Evolutionary conservation across 2,888 invertebrate species (phyloP), one percentile per base, ranked within the genome.

Genomic region (Ditylenchus weischeri): DNA sequence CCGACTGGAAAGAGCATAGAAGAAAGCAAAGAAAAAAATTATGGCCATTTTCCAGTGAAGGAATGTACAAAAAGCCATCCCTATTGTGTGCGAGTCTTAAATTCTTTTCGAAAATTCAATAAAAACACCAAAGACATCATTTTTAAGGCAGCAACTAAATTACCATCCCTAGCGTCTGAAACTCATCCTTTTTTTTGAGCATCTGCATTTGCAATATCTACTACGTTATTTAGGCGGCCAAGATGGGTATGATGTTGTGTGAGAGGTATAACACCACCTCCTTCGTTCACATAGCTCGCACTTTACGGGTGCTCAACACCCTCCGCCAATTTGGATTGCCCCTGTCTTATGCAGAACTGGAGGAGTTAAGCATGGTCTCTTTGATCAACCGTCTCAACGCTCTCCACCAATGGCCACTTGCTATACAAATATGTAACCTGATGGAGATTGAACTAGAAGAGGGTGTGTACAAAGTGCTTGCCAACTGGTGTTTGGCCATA

Each of bases 331-430:
- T 71, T 36, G 74, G 74, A n/a, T 54, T 74, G 21, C 75, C 74
- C 18, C 21, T 74, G n/a, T 69, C 72, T 21, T 75, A 64, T 51
- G 58, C 64, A 10, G 69, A 74, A 63, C 18, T 74, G 11, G 62
- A 76, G 7, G 69, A 68, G 57, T 62, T 74, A 15, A 62, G 64
- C 8, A 51, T 73, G 8, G 29, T 51, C 19, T 47, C 65, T 21
- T 29, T 72, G 35, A 57, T 74, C n/a, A 72, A 74, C 59, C 67
- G 74, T n/a, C 63, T 74, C 29, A 64, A 69, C 10, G 69, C 75
- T 43, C 58, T 74, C 15, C 48, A 68, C 23, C 69, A 62, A 48
- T 74, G 68, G 68, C 68, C 74, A 0, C 51, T 72, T 43, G 73
- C 74, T 18, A 57, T 72, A 13, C 48, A 65, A 21, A 15, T 72